Evolutionary conservation across 2,113 vertebrate genomes (phyloP).

Genomic region (Morone chrysops): DNA sequence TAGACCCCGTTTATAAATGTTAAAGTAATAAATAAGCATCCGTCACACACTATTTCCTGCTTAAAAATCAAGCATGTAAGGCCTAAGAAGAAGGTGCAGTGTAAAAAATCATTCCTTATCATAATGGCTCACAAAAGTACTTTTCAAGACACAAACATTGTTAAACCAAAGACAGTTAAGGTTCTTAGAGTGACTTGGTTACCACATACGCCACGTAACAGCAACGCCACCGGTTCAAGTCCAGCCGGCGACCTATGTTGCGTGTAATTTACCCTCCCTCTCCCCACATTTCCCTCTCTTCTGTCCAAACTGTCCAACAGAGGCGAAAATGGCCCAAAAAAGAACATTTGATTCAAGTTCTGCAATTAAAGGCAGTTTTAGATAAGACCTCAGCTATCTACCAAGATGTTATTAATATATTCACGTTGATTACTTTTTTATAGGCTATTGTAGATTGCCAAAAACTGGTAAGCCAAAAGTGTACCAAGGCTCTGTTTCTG

Average conservation of each 20-base stretch:
- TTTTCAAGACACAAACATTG: slow-evolving; percentile 11
- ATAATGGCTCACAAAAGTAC: slow-evolving; percentile 8
- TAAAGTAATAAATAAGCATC: slow-evolving; percentile 34
- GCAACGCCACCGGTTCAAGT: too few species aligned
- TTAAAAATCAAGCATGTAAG: slow-evolving; percentile 30
- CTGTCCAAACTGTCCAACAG: too few species aligned
- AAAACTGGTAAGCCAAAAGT: background rate
- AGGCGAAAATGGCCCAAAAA: too few species aligned
- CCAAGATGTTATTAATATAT: background rate
- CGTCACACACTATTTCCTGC: slow-evolving; percentile 13
- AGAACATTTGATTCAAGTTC: background rate
- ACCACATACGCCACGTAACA: too few species aligned
- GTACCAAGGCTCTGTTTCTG: background rate
- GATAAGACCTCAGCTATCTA: background rate
- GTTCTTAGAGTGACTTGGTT: too few species aligned
- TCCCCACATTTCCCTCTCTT: too few species aligned
- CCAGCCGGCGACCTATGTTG: too few species aligned
- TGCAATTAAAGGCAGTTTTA: background rate
- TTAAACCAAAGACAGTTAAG: too few species aligned
- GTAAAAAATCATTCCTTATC: background rate
- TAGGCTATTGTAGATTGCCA: background rate
- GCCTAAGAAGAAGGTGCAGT: background rate
- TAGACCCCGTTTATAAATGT: background rate
- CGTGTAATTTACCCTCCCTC: too few species aligned
- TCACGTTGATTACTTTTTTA: background rate